phyloP scores from a whole-genome alignment of 2,113 vertebrate species.

The Chionomys nivalis region DNA sequence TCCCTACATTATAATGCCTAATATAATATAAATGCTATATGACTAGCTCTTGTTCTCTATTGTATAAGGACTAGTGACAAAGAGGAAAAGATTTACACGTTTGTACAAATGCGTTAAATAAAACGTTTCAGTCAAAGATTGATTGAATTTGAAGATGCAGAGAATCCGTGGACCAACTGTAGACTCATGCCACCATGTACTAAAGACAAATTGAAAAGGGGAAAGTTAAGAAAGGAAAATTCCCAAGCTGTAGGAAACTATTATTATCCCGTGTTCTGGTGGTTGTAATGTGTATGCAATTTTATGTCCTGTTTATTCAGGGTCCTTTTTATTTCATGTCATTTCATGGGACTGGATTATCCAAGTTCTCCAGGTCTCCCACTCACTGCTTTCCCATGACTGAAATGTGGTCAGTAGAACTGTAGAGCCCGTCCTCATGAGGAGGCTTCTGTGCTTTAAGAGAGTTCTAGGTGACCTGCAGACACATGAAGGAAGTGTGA shows the following conservation, averaged over 20 bases:
- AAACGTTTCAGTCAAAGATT: not conserved
- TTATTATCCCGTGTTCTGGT: not conserved
- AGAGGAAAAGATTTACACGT: not conserved
- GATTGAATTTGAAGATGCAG: not conserved
- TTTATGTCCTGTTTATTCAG: not conserved
- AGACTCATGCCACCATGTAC: not conserved
- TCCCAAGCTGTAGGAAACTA: not conserved
- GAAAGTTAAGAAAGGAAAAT: not conserved
- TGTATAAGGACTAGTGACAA: not conserved
- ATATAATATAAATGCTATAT: not conserved
- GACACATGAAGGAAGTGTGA: not conserved
- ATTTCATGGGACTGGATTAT: not conserved
- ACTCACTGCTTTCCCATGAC: not conserved
- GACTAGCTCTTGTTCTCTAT: not conserved
- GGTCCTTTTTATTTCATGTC: not conserved
- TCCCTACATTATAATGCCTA: not conserved
- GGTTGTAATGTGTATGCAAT: not conserved
- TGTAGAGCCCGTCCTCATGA: not conserved
- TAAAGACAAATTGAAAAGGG: conserved; percentile 10
- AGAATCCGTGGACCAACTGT: not conserved
- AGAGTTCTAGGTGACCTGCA: not conserved
- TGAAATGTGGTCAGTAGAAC: not conserved
- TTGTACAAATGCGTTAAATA: not conserved
- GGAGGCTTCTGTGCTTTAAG: not conserved
- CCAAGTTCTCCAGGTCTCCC: not conserved